Conservation (phyloP, 2,113 vertebrate genomes). For the Microcebus ravelobensis region DNA sequence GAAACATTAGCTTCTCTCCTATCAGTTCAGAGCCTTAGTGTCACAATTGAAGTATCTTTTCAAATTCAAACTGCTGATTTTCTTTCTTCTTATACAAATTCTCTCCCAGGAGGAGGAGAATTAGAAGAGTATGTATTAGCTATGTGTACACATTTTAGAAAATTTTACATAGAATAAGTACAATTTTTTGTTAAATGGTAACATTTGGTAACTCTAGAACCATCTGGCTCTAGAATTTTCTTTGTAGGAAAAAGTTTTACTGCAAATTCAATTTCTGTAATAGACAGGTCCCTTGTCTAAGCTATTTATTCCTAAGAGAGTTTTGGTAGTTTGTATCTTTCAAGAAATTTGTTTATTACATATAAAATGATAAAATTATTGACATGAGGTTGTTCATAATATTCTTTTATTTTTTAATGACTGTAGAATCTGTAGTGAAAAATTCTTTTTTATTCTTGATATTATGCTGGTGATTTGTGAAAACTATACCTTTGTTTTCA, state of each 20-base stretch:
- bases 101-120: background rate
- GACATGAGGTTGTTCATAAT: background rate
- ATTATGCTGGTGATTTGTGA: background rate
- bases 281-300: background rate
- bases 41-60: conserved; percentile 1
- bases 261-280: background rate
- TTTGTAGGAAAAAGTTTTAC: background rate
- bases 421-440: background rate
- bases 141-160: background rate
- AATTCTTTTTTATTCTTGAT: background rate
- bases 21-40: background rate
- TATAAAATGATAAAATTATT: background rate
- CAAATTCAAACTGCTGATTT: background rate
- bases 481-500: background rate
- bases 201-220: background rate
- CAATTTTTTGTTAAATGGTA: background rate
- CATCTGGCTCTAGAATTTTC: background rate
- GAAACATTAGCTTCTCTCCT: background rate
- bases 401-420: background rate
- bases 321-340: background rate
- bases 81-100: background rate
- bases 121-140: background rate
- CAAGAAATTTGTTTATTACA: conserved; percentile 9
- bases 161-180: background rate
- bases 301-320: background rate